These are phyloP conservation scores for Macquaria australasica DNA, from an alignment of 2,113 vertebrate genomes.

Conservation along the genomic window DNA sequence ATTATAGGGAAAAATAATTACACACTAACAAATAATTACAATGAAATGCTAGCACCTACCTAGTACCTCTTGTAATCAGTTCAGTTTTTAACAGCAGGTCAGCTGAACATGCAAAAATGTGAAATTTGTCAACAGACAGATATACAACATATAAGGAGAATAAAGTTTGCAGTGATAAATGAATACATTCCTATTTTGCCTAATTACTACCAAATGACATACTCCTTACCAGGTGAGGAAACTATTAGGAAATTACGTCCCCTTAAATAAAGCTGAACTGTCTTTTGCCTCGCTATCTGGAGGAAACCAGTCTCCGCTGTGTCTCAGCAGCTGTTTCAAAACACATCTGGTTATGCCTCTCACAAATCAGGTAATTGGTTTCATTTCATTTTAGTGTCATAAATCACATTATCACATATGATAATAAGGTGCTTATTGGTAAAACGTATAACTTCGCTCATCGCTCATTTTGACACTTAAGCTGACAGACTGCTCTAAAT, in stretches of 20 bases:
- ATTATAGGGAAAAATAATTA: background rate
- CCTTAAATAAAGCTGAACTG: too few species aligned
- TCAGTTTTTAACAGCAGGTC: background rate
- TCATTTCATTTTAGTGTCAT: background rate
- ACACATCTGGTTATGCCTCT: background rate
- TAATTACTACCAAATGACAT: background rate
- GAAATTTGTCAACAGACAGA: too few species aligned
- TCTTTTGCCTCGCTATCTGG: too few species aligned
- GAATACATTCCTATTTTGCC: background rate
- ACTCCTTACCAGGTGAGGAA: too few species aligned
- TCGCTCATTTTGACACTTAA: too few species aligned
- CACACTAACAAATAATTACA: background rate
- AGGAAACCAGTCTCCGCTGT: background rate
- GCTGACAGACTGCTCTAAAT: too few species aligned
- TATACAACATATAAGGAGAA: too few species aligned
- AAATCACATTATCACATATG: too few species aligned
- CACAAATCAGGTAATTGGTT: background rate
- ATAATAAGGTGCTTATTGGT: background rate
- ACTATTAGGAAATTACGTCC: too few species aligned
- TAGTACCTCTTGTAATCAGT: background rate
- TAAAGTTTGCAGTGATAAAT: too few species aligned
- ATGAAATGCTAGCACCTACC: background rate
- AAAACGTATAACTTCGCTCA: too few species aligned
- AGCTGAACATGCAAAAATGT: background rate
- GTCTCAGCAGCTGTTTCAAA: background rate